These are phyloP conservation scores for Rhadina sibilatrix DNA, from an alignment of 2,113 vertebrate genomes.

Conservation along the genomic window DNA sequence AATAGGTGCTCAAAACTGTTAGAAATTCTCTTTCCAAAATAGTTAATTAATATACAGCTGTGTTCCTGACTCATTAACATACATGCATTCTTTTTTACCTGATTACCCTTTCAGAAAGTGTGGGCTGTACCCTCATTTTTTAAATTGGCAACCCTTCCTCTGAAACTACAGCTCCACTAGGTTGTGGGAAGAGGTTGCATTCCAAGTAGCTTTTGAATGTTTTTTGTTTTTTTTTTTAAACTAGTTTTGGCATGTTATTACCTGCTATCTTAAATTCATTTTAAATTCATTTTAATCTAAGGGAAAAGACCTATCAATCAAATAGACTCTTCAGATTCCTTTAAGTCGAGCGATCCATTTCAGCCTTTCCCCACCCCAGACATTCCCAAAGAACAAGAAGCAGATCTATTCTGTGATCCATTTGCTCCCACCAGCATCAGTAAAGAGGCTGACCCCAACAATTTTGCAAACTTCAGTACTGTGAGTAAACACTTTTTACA, in stretches of 20 bases:
- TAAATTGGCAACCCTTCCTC: background rate
- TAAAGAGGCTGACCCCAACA: slow-evolving; percentile 86
- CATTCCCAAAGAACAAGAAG: slow-evolving; percentile 89
- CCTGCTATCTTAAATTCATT: slow-evolving; percentile 63
- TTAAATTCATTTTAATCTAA: slow-evolving; percentile 78
- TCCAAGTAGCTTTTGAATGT: slow-evolving; percentile 12
- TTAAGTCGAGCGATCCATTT: slow-evolving; percentile 89
- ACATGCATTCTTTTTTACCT: background rate
- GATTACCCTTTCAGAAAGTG: background rate
- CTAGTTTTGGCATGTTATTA: slow-evolving; percentile 49
- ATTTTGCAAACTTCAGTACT: slow-evolving; percentile 98
- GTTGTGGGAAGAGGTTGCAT: background rate
- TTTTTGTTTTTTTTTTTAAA: background rate
- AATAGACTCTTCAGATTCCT: slow-evolving; percentile 91
- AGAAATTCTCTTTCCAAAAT: background rate
- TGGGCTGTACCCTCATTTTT: background rate
- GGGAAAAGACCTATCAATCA: slow-evolving; percentile 90
- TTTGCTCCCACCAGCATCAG: slow-evolving; percentile 85
- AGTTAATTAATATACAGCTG: background rate
- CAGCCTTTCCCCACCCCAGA: slow-evolving; percentile 85
- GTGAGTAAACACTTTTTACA: slow-evolving; percentile 84
- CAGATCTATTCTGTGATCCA: slow-evolving; percentile 84
- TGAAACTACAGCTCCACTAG: background rate
- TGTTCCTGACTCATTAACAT: background rate
- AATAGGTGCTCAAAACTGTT: background rate